Percentiles rank a stretch among this genome's conserved stretches.
Conservation (phyloP, 2,888 invertebrate genomes). For the Ferrisia virgata region DNA sequence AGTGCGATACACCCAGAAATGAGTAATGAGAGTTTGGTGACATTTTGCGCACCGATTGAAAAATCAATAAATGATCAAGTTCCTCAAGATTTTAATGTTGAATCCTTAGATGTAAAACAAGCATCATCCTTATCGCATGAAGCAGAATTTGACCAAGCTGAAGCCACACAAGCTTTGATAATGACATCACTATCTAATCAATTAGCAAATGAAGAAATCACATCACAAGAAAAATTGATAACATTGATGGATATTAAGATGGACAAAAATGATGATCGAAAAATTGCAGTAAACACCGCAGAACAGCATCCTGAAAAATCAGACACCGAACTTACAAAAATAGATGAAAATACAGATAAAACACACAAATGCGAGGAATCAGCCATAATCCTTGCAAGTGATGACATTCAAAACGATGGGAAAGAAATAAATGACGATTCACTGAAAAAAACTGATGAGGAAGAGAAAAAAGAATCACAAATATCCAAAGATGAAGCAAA, state of each 20-base stretch:
- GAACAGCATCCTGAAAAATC: too few relatives aligned
- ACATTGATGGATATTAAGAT: too few relatives aligned
- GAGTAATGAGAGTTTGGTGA: neutral
- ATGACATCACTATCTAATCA: neutral
- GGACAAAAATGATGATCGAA: too few relatives aligned
- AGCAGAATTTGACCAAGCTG: neutral
- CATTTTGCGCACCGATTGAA: neutral
- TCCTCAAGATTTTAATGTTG: neutral
- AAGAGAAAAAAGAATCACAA: neutral
- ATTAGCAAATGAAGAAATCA: neutral
- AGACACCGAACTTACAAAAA: too few relatives aligned
- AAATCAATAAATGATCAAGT: neutral
- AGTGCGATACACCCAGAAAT: neutral
- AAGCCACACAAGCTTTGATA: neutral
- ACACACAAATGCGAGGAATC: too few relatives aligned
- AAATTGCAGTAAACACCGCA: too few relatives aligned
- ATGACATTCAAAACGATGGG: too few relatives aligned
- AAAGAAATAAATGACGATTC: too few relatives aligned
- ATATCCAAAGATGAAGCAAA: neutral
- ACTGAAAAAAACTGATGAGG: too few relatives aligned
- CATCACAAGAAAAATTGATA: too few relatives aligned
- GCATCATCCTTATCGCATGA: neutral
- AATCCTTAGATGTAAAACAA: neutral
- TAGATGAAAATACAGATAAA: too few relatives aligned
- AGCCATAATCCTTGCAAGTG: too few relatives aligned